phyloP scores from a whole-genome alignment of 2,888 invertebrate species.

The Odontothrips loti region DNA sequence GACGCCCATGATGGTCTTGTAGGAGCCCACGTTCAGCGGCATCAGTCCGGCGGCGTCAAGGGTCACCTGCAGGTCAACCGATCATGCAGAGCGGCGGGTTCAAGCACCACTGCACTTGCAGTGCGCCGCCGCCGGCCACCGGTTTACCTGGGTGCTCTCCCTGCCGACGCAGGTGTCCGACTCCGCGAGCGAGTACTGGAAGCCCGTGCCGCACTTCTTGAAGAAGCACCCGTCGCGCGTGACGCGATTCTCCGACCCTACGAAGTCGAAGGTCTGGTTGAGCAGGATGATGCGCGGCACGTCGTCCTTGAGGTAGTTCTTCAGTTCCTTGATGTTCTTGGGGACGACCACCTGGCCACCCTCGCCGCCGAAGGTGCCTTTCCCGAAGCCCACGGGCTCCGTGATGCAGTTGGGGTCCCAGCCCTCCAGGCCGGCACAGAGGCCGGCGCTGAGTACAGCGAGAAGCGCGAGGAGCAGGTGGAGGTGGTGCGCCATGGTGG shows the following conservation, averaged over 20 bases:
- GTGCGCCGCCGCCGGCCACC: not conserved
- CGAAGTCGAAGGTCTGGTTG: slow-evolving; percentile 31
- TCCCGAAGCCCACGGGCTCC: slow-evolving; percentile 5
- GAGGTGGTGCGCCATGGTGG: not conserved
- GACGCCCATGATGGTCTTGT: slow-evolving; percentile 29
- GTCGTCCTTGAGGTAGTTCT: slow-evolving; percentile 30
- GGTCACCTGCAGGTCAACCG: slow-evolving; percentile 22
- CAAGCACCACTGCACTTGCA: not conserved
- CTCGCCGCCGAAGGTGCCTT: not conserved
- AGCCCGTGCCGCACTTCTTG: slow-evolving; percentile 13
- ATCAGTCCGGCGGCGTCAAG: slow-evolving; percentile 20
- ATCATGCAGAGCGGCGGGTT: not conserved
- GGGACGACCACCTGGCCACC: not conserved
- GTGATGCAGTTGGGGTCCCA: slow-evolving; percentile 17
- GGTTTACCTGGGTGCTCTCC: slow-evolving; percentile 29
- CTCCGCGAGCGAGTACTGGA: slow-evolving; percentile 3
- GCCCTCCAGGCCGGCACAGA: not conserved
- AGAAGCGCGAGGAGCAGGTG: not conserved
- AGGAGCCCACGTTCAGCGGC: slow-evolving; percentile 32
- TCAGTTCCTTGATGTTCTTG: slow-evolving; percentile 29
- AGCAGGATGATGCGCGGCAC: slow-evolving; percentile 28
- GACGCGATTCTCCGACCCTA: slow-evolving; percentile 25
- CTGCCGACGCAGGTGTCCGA: not conserved
- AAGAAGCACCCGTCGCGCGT: slow-evolving; percentile 31
- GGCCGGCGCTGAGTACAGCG: not conserved